These are phyloP conservation scores for Hylyphantes graminicola DNA, from an alignment of 1,140 invertebrate genomes.

Conservation along the genomic window DNA sequence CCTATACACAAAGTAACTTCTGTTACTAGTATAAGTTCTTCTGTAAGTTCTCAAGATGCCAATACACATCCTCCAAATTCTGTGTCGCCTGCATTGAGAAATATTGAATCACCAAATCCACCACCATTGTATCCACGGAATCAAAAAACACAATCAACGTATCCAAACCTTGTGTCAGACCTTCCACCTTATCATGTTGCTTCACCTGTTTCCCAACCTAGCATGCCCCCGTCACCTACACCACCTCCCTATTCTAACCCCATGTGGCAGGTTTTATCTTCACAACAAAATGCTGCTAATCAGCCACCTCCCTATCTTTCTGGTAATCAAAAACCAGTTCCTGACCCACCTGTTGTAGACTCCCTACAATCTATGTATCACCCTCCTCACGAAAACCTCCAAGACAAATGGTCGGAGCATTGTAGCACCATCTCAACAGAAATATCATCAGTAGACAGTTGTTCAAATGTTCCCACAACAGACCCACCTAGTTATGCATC, in stretches of 20 bases:
- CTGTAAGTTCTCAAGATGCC: slow-evolving; percentile 13
- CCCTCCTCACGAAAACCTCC: slow-evolving; percentile 24
- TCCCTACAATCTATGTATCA: slow-evolving; percentile 13
- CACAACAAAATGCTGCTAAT: slow-evolving; percentile 35
- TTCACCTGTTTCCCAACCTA: slow-evolving; percentile 52
- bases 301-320: slow-evolving; percentile 41
- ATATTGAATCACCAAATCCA: slow-evolving; percentile 54
- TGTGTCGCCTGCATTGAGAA: slow-evolving; percentile 22
- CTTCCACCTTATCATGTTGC: slow-evolving; percentile 64
- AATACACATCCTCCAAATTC: slow-evolving; percentile 20
- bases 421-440: slow-evolving; percentile 32
- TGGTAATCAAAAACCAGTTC: slow-evolving; percentile 20
- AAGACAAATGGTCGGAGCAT: slow-evolving; percentile 49
- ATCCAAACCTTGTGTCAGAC: slow-evolving; percentile 53
- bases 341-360: slow-evolving; percentile 23
- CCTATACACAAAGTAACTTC: slow-evolving; percentile 55
- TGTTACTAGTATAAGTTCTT: slow-evolving; percentile 43
- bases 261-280: slow-evolving; percentile 41
- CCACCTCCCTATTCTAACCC: slow-evolving; percentile 63
- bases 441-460: slow-evolving; percentile 35
- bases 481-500: slow-evolving; percentile 92
- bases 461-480: slow-evolving; percentile 77
- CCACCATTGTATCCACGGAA: slow-evolving; percentile 62
- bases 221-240: slow-evolving; percentile 64
- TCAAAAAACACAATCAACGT: slow-evolving; percentile 45